Base-by-base conservation (phyloP, 2,113 vertebrate genomes). In the Corydoras sp. region DNA sequence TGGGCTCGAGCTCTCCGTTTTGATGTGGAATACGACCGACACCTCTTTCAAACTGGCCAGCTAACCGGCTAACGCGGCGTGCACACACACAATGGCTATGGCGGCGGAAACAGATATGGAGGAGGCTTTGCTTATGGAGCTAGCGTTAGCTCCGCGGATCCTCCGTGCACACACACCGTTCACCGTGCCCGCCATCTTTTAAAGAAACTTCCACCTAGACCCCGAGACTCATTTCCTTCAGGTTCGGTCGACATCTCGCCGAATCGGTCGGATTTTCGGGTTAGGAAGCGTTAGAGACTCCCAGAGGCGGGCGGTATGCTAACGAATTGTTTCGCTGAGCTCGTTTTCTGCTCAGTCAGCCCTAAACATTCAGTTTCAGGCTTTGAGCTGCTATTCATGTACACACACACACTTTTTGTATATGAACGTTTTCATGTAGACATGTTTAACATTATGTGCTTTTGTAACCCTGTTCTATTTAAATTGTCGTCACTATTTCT, bases 161-260 rank as follows among this genome's bases (percentile, higher is more conserved):
- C 79, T 78, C 78, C 62, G 77, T 75, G 69, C 69, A 80, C 75
- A 68, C 53, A n/a, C 13, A 8, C 54, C 81, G 81, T 74, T 77
- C 79, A 77, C 82, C 86, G 84, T 89, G 93, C 93, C 93, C 93
- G 94, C 95, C 94, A 96, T 96, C 92, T 97, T 97, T 92, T 90
- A 86, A 85, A 86, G 85, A 86, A 80, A 86, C 84, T 87, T 79
- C 78, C 77, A 62, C 32, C 64, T 15, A 70, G 13, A 30, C 61
- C 43, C 29, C 29, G 48, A 18, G 30, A 60, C 58, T 65, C 35
- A 48, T 43, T 35, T 65, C 62, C 11, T 69, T 14, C 12, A 59
- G 32, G 14, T 56, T 29, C 4, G 11, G 61, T 64, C 13, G 58
- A 35, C 9, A 35, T 58, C 6, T 18, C 51, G 13, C 10, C 6